Conservation (phyloP, 2,113 vertebrate species). For the Ictidomys tridecemlineatus region DNA sequence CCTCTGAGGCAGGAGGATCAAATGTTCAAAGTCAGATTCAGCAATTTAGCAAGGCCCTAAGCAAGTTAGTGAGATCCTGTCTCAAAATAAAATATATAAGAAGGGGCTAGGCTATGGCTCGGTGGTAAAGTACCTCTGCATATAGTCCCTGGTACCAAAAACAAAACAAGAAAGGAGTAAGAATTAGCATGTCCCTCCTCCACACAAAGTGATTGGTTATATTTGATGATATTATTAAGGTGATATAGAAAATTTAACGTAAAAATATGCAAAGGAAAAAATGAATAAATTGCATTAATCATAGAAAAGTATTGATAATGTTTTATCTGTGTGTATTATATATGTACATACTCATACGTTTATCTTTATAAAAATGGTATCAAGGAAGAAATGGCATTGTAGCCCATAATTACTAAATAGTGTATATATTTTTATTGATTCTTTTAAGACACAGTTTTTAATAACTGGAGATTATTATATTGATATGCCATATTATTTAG, state of each 20-base stretch:
- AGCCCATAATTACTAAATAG: background rate
- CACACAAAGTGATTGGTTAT: background rate
- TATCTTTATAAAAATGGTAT: background rate
- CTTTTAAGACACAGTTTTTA: background rate
- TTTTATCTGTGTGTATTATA: background rate
- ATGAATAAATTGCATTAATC: background rate
- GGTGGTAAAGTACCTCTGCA: too few relatives aligned
- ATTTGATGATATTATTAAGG: slow-evolving; percentile 9
- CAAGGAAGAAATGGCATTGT: background rate
- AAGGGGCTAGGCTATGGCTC: too few relatives aligned
- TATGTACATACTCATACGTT: background rate
- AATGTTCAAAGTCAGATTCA: too few relatives aligned
- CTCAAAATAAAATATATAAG: too few relatives aligned
- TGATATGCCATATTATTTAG: background rate
- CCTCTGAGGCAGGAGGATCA: too few relatives aligned
- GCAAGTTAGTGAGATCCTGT: too few relatives aligned
- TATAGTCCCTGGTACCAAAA: too few relatives aligned
- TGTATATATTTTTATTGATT: background rate
- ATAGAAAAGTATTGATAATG: background rate
- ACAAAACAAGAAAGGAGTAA: background rate
- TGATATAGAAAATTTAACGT: background rate
- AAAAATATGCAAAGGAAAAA: background rate
- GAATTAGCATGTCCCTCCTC: background rate
- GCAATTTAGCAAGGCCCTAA: too few relatives aligned
- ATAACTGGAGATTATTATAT: background rate